Evolutionary conservation across 2,797 vertebrate species (phyloP).

Genomic region (Liparis tanakae): DNA sequence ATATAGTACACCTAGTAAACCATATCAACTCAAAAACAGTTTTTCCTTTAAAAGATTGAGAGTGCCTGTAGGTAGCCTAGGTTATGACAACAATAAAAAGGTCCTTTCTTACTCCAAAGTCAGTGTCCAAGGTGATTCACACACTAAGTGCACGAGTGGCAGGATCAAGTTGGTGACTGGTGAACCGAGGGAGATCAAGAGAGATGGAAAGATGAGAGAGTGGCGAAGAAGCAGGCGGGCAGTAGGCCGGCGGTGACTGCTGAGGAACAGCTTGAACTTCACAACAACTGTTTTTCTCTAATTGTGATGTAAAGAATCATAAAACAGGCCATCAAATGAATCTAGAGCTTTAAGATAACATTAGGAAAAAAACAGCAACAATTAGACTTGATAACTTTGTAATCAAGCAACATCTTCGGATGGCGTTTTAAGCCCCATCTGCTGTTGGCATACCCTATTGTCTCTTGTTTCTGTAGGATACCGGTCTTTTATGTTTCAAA

Average conservation of each 20-base stretch:
- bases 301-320: background rate
- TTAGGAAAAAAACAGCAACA: background rate
- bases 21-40: too few relatives aligned
- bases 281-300: background rate
- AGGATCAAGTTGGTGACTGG: background rate
- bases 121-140: too few relatives aligned
- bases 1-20: background rate
- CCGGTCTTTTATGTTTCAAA: background rate
- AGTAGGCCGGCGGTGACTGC: too few relatives aligned
- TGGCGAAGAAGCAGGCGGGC: too few relatives aligned
- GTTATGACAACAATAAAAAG: too few relatives aligned
- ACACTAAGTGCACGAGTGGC: too few relatives aligned
- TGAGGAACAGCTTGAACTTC: background rate
- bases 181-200: background rate
- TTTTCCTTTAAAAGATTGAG: too few relatives aligned
- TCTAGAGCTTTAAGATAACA: background rate
- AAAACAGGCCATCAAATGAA: background rate
- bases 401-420: background rate
- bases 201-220: background rate
- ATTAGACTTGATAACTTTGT: background rate
- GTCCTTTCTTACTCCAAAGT: too few relatives aligned
- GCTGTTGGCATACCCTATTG: background rate
- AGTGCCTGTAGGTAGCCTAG: too few relatives aligned
- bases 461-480: conserved; percentile 6
- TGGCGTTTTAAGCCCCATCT: background rate